Conservation (phyloP, 2,888 invertebrate species). For the Rhamphomyia laevipes region DNA sequence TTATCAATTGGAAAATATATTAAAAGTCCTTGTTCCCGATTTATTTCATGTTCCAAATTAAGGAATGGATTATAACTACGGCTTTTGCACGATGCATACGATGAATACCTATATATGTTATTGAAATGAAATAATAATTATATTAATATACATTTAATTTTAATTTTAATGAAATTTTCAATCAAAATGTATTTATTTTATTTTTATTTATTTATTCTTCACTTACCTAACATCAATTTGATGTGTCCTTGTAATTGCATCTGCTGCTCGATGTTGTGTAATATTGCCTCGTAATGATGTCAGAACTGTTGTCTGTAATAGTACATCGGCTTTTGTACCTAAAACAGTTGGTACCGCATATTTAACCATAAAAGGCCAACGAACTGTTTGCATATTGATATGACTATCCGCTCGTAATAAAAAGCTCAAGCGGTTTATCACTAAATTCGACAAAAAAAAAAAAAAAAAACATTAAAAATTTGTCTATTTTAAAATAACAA, state of each 20-base stretch:
- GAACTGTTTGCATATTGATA: slow-evolving; percentile 46
- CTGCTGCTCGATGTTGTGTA: slow-evolving; percentile 44
- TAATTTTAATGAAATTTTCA: no score
- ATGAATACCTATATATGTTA: slow-evolving; percentile 38
- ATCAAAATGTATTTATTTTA: no score
- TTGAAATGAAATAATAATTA: background rate
- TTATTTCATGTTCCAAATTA: slow-evolving; percentile 51
- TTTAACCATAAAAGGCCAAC: slow-evolving; percentile 43
- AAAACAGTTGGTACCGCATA: slow-evolving; percentile 44
- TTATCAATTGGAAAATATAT: slow-evolving; percentile 51
- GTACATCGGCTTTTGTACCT: slow-evolving; percentile 44
- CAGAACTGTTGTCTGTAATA: slow-evolving; percentile 40
- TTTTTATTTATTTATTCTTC: no score
- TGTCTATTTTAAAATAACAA: background rate
- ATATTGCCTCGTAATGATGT: slow-evolving; percentile 59
- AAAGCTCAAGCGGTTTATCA: slow-evolving; percentile 43
- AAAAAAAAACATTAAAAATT: slow-evolving; percentile 7
- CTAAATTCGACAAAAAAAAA: slow-evolving; percentile 31
- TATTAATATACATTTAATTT: slow-evolving; percentile 1
- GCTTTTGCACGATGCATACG: slow-evolving; percentile 40
- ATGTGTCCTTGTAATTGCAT: slow-evolving; percentile 46
- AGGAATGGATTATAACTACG: slow-evolving; percentile 50
- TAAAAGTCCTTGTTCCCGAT: slow-evolving; percentile 56
- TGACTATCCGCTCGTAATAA: slow-evolving; percentile 48
- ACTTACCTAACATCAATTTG: slow-evolving; percentile 48